Base-by-base conservation (phyloP, 2,888 invertebrate species). In the Drosophila atripex region DNA sequence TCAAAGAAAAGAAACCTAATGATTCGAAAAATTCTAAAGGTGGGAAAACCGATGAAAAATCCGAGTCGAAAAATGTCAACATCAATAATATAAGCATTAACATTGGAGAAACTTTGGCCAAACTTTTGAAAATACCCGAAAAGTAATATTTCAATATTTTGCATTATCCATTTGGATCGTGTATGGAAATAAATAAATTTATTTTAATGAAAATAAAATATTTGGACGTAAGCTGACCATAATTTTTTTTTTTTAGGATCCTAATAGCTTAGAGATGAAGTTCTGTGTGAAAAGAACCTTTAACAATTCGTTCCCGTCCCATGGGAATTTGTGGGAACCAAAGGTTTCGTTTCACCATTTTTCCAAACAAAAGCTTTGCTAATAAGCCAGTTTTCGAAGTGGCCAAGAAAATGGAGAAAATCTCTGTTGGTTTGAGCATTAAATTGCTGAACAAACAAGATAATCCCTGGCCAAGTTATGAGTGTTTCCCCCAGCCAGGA, bases 391-490 rank as follows among this genome's bases (percentile, higher is more conserved):
- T 52, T 47, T 65, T 66, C 8, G 12, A 21, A 30, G 14, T 65
- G 54, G 57, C 21, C 28, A 28, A 55, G 25, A 25, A 28, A 32
- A 46, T 9, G 49, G 11, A 49, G 45, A 18, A 50, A 76, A 39
- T 50, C 45, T 55, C 55, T 75, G 35, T 49, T 23, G 43, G 43
- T n/a, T 25, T 47, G 16, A 60, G 52, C 68, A 71, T 66, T 47
- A 68, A 85, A 73, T 78, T 71, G 74, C 49, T 55, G 66, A 53
- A 51, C 66, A 78, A 82, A 82, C 71, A 86, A 57, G 65, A 65
- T 59, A 85, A 66, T 68, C 69, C 45, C 47, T 74, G 77, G 69
- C 53, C 79, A 64, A 76, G 63, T 78, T 82, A 69, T 79, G 73
- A 72, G 78, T 63, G 51, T 52, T 12, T 18, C 53, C 28, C 51